Conservation (phyloP, 2,888 invertebrate genomes). For the Pardosa pseudoannulata region DNA sequence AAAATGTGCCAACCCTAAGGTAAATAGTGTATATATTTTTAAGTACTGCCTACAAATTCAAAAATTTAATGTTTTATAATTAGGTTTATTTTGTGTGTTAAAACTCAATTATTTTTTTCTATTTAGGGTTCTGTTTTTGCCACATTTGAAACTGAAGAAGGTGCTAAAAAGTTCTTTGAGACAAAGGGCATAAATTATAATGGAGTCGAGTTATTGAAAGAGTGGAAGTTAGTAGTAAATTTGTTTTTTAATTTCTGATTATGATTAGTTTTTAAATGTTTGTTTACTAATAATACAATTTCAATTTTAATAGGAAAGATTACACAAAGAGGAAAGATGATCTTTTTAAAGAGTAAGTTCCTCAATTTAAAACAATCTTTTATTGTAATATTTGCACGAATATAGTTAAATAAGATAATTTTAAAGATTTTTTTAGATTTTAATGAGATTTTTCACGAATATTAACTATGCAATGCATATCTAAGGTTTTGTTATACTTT, state of each 20-base stretch:
- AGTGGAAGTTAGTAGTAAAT: slow-evolving; percentile 67
- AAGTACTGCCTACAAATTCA: too few species aligned
- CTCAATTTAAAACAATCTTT: too few species aligned
- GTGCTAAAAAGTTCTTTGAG: slow-evolving; percentile 87
- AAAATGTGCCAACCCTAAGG: too few species aligned
- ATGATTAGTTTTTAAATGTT: neutral
- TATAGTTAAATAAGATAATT: too few species aligned
- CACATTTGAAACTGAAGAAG: slow-evolving; percentile 88
- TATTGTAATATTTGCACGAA: too few species aligned
- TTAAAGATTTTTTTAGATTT: too few species aligned
- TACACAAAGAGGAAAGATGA: slow-evolving; percentile 46
- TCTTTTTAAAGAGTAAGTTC: slow-evolving; percentile 48
- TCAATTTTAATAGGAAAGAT: slow-evolving; percentile 27
- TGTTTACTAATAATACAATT: neutral
- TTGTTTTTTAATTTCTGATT: neutral
- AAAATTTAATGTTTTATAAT: too few species aligned
- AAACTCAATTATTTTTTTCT: neutral
- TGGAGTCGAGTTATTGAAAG: slow-evolving; percentile 82
- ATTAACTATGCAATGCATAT: too few species aligned
- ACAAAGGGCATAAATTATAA: slow-evolving; percentile 85
- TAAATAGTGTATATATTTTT: too few species aligned
- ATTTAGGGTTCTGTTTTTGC: slow-evolving; percentile 92
- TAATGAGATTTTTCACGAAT: too few species aligned
- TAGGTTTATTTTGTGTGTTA: too few species aligned
- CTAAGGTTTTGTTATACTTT: too few species aligned